Base-by-base conservation (phyloP, 2,888 invertebrate species). In the Gymnoscelis rufifasciata region DNA sequence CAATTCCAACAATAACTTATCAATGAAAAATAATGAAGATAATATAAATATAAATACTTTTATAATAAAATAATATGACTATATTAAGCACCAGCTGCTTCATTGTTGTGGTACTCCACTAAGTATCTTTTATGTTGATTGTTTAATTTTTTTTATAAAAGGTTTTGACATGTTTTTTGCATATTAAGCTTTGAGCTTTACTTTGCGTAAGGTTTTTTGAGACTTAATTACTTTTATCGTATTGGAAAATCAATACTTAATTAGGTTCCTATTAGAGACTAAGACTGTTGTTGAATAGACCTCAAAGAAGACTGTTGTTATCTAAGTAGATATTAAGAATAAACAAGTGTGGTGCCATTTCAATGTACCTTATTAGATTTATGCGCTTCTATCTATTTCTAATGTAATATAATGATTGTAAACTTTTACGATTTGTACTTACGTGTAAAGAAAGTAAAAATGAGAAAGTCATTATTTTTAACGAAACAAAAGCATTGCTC, bases 231-330 rank as follows among this genome's bases (percentile, higher is more conserved):
- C 10, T 27, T 27, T 5, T 27, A 27, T 27, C 10, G 27, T 13
- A 33, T 33, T 33, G 12, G n/a, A 33, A n/a, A 15, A 14, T 33
- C 11, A 33, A 35, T 7, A 35, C 14, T 35, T 35, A 35, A 35
- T 7, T 35, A 14, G 1, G 35, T 14, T 1, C 13, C 35, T 35
- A 1, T 27, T 27, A 27, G 27, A 27, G 27, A 27, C 27, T 33
- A 12, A 35, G 35, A 35, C 35, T 35, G 15, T 33, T 19, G 35
- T 14, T 35, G 2, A 35, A 35, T 35, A 35, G 12, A 35, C 15
- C 35, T 35, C n/a, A 35, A 35, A 35, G 35, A 35, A 35, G 35
- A 35, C 35, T 35, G 35, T 35, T 35, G 19, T 35, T 35, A 14
- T 35, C n/a, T n/a, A n/a, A n/a, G 15, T 35, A 13, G 35, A 35